Evolutionary conservation across 2,797 vertebrate species (phyloP).

Genomic region (Smutsia temminckii): DNA sequence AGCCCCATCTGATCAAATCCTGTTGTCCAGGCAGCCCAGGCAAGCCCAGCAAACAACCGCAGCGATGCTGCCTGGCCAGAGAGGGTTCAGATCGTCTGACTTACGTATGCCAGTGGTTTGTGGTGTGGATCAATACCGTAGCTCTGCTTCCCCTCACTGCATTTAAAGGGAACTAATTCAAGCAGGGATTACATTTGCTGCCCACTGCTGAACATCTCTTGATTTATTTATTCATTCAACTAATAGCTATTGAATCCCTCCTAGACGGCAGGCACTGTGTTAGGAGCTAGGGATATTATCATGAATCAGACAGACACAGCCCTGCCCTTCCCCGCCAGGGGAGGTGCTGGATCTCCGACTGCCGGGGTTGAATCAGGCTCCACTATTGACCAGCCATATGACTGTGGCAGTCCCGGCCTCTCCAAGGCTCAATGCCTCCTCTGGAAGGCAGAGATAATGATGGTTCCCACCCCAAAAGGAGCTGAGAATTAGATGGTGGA

Average conservation of each 20-base stretch:
- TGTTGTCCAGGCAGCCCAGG: background rate
- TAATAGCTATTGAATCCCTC: background rate
- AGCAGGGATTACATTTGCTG: background rate
- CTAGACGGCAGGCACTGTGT: background rate
- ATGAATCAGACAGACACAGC: background rate
- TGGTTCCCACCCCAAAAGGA: background rate
- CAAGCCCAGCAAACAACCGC: background rate
- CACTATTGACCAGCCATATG: background rate
- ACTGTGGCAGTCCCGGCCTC: background rate
- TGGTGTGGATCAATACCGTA: background rate
- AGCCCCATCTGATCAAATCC: background rate
- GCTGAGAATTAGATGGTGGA: background rate
- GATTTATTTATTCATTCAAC: slow-evolving; percentile 34
- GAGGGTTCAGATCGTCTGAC: background rate
- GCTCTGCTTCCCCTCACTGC: background rate
- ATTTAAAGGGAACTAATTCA: slow-evolving; percentile 29
- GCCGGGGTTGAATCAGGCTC: background rate
- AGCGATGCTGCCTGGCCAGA: rapidly evolving
- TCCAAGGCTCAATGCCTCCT: background rate
- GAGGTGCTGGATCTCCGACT: background rate
- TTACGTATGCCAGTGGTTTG: background rate
- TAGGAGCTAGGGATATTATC: background rate
- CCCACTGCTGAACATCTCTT: background rate
- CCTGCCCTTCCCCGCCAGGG: background rate
- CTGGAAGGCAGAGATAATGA: background rate